Conservation (phyloP, 2,888 invertebrate genomes). For the Yponomeuta malinellus region DNA sequence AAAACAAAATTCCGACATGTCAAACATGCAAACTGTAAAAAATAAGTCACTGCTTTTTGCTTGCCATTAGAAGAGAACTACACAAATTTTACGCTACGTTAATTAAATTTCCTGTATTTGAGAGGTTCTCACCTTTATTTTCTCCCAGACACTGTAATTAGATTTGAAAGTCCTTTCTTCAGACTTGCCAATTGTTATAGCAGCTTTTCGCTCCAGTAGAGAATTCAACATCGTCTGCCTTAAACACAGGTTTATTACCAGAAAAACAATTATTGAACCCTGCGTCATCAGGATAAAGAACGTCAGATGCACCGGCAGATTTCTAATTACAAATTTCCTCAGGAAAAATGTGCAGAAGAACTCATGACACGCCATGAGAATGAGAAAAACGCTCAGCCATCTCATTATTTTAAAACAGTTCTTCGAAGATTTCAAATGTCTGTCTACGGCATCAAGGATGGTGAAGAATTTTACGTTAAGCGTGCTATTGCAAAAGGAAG, state of each 20-base stretch:
- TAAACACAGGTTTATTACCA: conserved; percentile 35
- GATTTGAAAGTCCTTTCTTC: not conserved
- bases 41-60: too few species aligned
- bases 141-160: not conserved
- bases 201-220: conserved; percentile 24
- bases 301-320: conserved; percentile 31
- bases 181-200: not conserved
- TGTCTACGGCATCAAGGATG: not conserved
- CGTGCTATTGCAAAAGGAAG: not conserved
- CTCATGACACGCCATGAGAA: not conserved
- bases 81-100: too few species aligned
- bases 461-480: not conserved
- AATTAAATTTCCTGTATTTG: not conserved
- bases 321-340: conserved; percentile 31
- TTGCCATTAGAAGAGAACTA: too few species aligned
- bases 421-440: not conserved
- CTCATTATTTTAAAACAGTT: not conserved
- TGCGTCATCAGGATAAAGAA: conserved; percentile 40
- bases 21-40: too few species aligned
- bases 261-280: conserved; percentile 35
- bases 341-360: conserved; percentile 31
- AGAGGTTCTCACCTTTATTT: not conserved
- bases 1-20: too few species aligned
- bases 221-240: conserved; percentile 35
- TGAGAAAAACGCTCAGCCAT: not conserved